phyloP scores from a whole-genome alignment of 2,888 invertebrate species.

The Cheiracanthium punctorium region DNA sequence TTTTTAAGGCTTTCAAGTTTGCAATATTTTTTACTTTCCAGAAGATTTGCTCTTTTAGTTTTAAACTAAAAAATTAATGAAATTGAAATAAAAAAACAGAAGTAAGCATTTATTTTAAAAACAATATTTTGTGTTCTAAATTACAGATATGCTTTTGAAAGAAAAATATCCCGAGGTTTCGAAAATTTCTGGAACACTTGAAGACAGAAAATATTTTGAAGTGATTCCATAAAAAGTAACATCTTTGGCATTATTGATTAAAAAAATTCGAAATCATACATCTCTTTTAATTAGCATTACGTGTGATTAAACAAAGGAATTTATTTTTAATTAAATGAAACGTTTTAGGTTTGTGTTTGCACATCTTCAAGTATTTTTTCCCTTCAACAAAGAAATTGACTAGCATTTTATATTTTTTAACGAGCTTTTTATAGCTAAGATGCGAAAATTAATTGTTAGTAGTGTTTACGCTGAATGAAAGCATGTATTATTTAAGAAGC shows the following conservation, averaged over 20 bases:
- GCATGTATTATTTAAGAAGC: neutral
- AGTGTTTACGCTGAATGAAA: neutral
- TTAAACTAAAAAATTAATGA: neutral
- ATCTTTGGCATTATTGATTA: neutral
- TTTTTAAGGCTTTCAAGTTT: neutral
- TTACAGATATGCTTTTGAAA: neutral
- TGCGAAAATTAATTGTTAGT: neutral
- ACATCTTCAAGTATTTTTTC: neutral
- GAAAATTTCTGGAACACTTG: neutral
- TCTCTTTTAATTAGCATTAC: slow-evolving; percentile 25
- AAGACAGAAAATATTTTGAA: neutral
- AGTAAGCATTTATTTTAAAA: neutral
- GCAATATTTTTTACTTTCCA: neutral
- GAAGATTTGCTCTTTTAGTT: neutral
- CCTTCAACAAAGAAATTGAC: neutral
- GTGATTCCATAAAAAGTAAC: neutral
- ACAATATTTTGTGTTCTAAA: neutral
- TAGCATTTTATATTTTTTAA: neutral
- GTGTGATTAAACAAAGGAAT: neutral
- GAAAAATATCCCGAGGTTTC: neutral
- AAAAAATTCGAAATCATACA: neutral
- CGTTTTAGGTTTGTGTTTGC: neutral
- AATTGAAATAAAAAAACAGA: neutral
- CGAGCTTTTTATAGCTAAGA: neutral
- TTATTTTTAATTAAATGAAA: slow-evolving; percentile 19